Base-by-base conservation (phyloP, 2,888 invertebrate species). In the Drosophila demipolita region DNA sequence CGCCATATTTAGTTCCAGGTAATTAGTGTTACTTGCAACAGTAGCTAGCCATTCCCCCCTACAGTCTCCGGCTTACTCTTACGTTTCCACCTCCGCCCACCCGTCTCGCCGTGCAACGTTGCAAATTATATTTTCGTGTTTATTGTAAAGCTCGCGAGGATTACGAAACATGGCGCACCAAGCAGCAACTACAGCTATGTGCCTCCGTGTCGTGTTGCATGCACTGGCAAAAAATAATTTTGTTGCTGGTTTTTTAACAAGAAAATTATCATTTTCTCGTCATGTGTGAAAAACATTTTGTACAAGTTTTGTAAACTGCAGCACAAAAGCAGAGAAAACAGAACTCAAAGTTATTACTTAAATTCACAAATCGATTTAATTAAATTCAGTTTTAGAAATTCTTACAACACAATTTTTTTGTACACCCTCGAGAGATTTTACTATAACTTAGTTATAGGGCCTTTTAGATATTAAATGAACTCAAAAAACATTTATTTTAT, bases 1-100 rank as follows among this genome's bases (percentile, higher is more conserved):
- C 96, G 92, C 97, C 96, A 91, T 97, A 97, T 94, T 95, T 96
- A 93, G 95, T 96, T 93, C 97, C 97, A 97, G 97, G 97, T 97
- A 95, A 92, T 92, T 92, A 92, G 89, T 87, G 84, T 84, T 90
- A 82, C 80, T 78, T 70, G 82, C 76, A 67, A 78, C 77, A 66
- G 66, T 65, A 64, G 60, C 64, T 55, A 26, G 29, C 55, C 26
- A 38, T n/a, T 50, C 2, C 53, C 12, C n/a, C 20, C 12, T 11
- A 12, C 53, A 64, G 36, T 66, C 17, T 26, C 40, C 40, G 35
- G 20, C 57, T 48, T 45, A 48, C 50, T 59, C 66, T 63, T 59
- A 75, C 53, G 71, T 66, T 53, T 53, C 77, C 80, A 63, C 70
- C 57, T 1, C 6, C 5, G 29, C 29, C 6, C 5, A 29, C 6